Evolutionary conservation across 2,888 invertebrate genomes (phyloP), one percentile per base, ranked within the genome.

Genomic region (Drosophila subsilvestris): DNA sequence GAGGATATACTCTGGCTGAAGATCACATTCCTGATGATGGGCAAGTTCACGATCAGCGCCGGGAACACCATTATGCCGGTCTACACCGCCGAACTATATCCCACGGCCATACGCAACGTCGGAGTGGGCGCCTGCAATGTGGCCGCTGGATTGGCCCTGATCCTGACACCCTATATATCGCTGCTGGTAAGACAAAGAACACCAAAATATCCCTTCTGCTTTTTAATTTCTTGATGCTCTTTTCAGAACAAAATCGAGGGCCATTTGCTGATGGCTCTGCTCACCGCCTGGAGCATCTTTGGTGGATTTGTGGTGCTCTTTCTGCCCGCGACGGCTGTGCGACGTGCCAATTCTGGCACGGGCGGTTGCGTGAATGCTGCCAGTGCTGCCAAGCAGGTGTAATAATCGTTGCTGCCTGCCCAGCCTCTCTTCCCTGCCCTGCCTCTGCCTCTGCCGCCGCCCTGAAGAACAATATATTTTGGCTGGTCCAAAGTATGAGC

Each of bases 51-150:
- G 27, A 95, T 96, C 58, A 95, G 96, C 45, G 94, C 95, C 0
- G 95, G 96, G 20, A 97, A 96, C 86, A 96, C 95, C 88, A 95
- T 96, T 82, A 93, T 96, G 93, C 96, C 96, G 0, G 95, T 95
- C 29, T 95, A 94, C 89, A 95, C 95, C 1, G 95, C 95, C 3
- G 95, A 96, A 84, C 91, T 95, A 44, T 96, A 95, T 90, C 95
- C 95, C 1, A 95, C 95, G 4, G 93, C 94, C 66, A 94, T 95
- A 75, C 93, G 95, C 60, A 95, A 95, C 83, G 93, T 95, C 22
- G 95, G 95, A 7, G 95, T 95, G 14, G 95, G 95, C 1, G 95
- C 95, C 3, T 96, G 95, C 83, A 96, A 96, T 89, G 94, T 96
- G 56, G 94, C 96, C 2, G 96, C 96, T 1, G 96, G 96, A 14